Percentiles rank a stretch among this genome's conserved stretches.
These are phyloP conservation scores for Pteromalus puparum DNA, from an alignment of 1,140 invertebrate species.

Conservation along the genomic window DNA sequence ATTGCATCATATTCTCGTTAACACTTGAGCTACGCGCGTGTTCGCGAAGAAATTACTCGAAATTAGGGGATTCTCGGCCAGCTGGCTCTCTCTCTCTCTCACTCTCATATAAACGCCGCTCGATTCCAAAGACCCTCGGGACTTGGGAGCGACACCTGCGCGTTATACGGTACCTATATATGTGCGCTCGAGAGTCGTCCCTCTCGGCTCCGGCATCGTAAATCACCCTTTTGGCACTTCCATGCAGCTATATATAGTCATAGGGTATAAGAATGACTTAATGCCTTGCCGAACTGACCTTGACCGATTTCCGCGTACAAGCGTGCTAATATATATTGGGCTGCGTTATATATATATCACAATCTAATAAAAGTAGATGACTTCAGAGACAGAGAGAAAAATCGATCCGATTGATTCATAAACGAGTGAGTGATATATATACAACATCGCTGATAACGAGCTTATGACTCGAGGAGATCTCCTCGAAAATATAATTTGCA, in stretches of 20 bases:
- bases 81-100: neutral
- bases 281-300: neutral
- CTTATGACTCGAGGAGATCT: neutral
- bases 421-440: neutral
- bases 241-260: too few species aligned
- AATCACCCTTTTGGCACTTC: neutral
- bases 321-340: neutral
- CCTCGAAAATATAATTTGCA: neutral
- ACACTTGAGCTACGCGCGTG: neutral
- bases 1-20: neutral
- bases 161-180: neutral
- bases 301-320: slow-evolving; percentile 6
- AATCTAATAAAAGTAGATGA: neutral
- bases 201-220: neutral
- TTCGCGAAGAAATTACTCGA: neutral
- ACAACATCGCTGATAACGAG: neutral
- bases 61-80: neutral
- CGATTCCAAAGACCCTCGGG: neutral
- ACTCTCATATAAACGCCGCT: neutral
- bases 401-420: neutral
- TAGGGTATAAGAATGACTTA: neutral
- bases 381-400: neutral
- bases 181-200: neutral
- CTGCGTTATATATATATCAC: neutral
- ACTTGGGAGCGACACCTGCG: slow-evolving; percentile 38